These are phyloP conservation scores for Cyclina sinensis DNA, from an alignment of 1,140 invertebrate species.

Conservation along the genomic window DNA sequence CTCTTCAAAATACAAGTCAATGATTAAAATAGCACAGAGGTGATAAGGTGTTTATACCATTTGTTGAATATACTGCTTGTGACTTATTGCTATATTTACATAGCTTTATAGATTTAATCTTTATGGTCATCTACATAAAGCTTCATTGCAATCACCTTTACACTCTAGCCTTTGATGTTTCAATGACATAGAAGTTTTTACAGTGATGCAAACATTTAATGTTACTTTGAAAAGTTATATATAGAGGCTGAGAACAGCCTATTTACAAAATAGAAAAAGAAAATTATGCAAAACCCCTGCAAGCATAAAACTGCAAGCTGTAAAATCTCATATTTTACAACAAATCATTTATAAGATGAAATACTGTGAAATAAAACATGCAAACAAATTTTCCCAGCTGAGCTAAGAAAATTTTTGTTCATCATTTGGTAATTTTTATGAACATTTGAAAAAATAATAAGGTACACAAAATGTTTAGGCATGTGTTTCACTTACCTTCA, in stretches of 20 bases:
- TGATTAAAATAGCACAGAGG: neutral
- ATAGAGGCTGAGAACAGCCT: neutral
- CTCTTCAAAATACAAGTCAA: neutral
- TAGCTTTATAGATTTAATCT: slow-evolving; percentile 23
- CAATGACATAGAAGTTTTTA: neutral
- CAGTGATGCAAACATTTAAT: neutral
- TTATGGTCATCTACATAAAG: slow-evolving; percentile 31
- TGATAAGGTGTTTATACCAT: neutral
- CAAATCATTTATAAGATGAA: neutral
- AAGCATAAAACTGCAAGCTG: neutral
- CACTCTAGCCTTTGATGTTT: slow-evolving; percentile 38
- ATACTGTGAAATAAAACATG: neutral
- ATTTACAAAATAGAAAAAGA: neutral
- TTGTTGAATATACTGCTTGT: neutral
- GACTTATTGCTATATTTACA: slow-evolving; percentile 1
- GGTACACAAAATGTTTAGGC: too few species aligned
- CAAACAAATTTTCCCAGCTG: too few species aligned
- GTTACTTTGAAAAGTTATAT: neutral
- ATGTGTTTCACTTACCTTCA: slow-evolving; percentile 57
- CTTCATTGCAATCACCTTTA: slow-evolving; percentile 51
- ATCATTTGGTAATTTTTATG: too few species aligned
- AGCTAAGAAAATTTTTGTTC: too few species aligned
- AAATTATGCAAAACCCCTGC: neutral
- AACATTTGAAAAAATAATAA: too few species aligned
- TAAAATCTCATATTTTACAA: neutral